Percentiles rank a stretch among this genome's conserved stretches.
phyloP scores from a whole-genome alignment of 2,888 invertebrate species.

The Cetonia aurata region DNA sequence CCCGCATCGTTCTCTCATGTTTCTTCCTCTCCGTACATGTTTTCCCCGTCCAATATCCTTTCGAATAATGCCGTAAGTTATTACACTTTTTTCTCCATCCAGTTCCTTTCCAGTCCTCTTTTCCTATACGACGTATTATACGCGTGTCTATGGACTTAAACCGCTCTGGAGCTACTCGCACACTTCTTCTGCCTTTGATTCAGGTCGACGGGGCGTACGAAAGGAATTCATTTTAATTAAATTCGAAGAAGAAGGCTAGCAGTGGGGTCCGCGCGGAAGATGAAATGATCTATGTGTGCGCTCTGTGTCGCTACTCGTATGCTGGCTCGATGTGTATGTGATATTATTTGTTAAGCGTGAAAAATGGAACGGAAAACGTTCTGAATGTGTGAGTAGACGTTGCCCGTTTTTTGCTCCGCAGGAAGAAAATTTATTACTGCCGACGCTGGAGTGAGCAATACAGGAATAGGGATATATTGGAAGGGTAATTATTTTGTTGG shows the following conservation, averaged over 20 bases:
- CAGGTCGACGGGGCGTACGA: not conserved
- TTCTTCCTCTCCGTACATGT: not conserved
- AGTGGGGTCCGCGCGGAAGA: not conserved
- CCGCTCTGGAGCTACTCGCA: not conserved
- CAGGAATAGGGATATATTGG: too few species aligned
- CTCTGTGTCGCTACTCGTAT: not conserved
- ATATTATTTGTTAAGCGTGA: slow-evolving; percentile 7
- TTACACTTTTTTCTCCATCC: slow-evolving; percentile 11
- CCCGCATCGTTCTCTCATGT: too few species aligned
- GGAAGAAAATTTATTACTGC: not conserved
- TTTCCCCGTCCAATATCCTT: slow-evolving; percentile 18
- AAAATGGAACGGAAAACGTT: slow-evolving; percentile 13
- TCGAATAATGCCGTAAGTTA: slow-evolving; percentile 30
- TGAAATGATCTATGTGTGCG: not conserved
- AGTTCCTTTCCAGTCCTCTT: not conserved
- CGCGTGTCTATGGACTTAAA: slow-evolving; percentile 6
- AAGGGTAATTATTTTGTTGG: too few species aligned
- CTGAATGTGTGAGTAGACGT: too few species aligned
- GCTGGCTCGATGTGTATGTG: not conserved
- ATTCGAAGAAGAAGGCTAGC: slow-evolving; percentile 19
- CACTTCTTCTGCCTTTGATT: slow-evolving; percentile 1
- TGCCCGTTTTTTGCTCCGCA: not conserved
- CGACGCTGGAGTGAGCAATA: too few species aligned
- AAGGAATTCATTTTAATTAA: slow-evolving; percentile 26
- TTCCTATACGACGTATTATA: not conserved